Evolutionary conservation across 2,113 vertebrate species (phyloP).

Genomic region (Carassius carassius): DNA sequence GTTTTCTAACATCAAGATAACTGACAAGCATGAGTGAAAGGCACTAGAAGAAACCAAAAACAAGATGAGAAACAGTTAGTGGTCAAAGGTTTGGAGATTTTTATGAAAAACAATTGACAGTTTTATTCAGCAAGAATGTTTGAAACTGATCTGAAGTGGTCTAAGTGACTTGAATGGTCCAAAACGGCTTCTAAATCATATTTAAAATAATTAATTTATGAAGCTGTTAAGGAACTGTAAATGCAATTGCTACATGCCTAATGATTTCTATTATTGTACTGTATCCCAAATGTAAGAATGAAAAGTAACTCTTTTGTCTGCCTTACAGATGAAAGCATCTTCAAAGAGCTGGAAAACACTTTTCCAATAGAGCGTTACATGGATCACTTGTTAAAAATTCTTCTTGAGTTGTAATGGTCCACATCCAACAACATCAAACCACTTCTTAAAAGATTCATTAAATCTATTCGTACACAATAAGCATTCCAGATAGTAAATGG

Average conservation of each 20-base stretch:
- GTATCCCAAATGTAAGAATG: background rate
- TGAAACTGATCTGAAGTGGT: background rate
- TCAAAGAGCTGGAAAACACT: slow-evolving; percentile 26
- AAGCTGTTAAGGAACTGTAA: background rate
- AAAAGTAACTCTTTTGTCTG: background rate
- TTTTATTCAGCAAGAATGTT: background rate
- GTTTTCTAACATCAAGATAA: background rate
- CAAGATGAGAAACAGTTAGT: background rate
- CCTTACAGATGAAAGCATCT: background rate
- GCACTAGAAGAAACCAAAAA: background rate
- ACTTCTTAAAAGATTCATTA: slow-evolving; percentile 51
- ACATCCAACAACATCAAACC: background rate
- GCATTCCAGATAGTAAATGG: slow-evolving; percentile 52
- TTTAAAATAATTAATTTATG: background rate
- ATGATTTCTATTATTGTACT: background rate
- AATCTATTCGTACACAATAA: slow-evolving; percentile 62
- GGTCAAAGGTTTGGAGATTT: background rate
- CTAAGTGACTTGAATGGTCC: background rate
- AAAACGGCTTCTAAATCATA: background rate
- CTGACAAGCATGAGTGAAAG: background rate
- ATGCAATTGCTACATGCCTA: background rate
- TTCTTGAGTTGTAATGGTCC: background rate
- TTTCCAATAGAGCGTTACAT: slow-evolving; percentile 47
- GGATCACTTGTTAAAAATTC: slow-evolving; percentile 58
- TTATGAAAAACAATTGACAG: too few species aligned